phyloP scores from a whole-genome alignment of 1,140 invertebrate species.

The Brachystomella parvula region DNA sequence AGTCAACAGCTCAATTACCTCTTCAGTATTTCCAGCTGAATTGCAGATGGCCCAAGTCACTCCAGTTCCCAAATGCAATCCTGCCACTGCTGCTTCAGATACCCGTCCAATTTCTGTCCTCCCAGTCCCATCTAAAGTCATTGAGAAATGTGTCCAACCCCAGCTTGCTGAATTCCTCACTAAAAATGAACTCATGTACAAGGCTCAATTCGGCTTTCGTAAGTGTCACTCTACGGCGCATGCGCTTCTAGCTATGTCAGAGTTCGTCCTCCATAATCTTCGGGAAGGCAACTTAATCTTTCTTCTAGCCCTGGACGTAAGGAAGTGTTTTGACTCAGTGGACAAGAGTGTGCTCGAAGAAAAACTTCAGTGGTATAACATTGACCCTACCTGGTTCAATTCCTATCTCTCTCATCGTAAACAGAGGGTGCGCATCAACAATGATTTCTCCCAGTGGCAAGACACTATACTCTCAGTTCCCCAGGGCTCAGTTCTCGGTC shows the following conservation, averaged over 20 bases:
- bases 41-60: too few species aligned
- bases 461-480: not conserved
- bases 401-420: not conserved
- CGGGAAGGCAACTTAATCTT: constrained; percentile 39
- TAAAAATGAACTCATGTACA: constrained; percentile 10
- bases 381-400: constrained; percentile 3
- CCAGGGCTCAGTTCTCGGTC: not conserved
- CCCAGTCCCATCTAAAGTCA: constrained; percentile 5
- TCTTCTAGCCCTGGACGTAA: constrained; percentile 42
- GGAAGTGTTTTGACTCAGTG: constrained; percentile 44
- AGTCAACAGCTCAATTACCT: too few species aligned
- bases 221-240: constrained; percentile 40
- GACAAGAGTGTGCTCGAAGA: constrained; percentile 41
- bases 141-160: constrained; percentile 12
- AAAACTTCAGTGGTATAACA: constrained; percentile 37
- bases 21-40: too few species aligned
- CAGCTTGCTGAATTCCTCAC: constrained; percentile 3
- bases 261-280: constrained; percentile 39
- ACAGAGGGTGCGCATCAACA: not conserved
- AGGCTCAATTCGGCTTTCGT: constrained; percentile 44
- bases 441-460: not conserved
- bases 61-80: too few species aligned
- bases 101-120: constrained; percentile 13
- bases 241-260: constrained; percentile 41
- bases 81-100: not conserved